Evolutionary conservation across 2,113 vertebrate genomes (phyloP).

Genomic region (Chloropsis hardwickii): DNA sequence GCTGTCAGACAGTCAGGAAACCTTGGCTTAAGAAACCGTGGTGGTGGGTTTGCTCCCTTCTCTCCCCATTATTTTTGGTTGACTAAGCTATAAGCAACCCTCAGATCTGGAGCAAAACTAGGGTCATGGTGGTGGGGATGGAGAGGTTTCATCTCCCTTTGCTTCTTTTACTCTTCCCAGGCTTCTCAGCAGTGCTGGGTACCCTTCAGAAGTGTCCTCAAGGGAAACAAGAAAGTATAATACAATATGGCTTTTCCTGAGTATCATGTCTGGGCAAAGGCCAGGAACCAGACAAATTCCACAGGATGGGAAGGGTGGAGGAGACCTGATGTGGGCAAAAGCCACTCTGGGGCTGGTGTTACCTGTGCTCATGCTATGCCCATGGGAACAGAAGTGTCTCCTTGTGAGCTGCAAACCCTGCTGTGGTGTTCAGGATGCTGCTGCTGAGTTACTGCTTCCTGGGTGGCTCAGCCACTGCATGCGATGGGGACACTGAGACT

Average conservation of each 20-base stretch:
- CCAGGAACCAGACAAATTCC: neutral
- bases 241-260: neutral
- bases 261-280: neutral
- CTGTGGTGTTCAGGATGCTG: neutral
- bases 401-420: neutral
- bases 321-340: neutral
- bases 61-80: neutral
- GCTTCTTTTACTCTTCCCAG: neutral
- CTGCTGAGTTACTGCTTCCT: neutral
- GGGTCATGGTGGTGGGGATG: neutral
- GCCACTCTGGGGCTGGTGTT: neutral
- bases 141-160: neutral
- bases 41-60: neutral
- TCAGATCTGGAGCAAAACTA: neutral
- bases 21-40: neutral
- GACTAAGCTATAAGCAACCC: neutral
- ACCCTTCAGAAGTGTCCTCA: neutral
- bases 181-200: neutral
- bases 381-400: neutral
- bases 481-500: accelerated
- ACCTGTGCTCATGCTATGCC: neutral
- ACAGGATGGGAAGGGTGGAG: neutral
- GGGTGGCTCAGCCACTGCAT: accelerated
- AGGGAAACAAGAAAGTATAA: neutral
- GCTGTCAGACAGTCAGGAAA: neutral